Conservation (phyloP, 2,888 invertebrate genomes). For the Calephelis perditalis region DNA sequence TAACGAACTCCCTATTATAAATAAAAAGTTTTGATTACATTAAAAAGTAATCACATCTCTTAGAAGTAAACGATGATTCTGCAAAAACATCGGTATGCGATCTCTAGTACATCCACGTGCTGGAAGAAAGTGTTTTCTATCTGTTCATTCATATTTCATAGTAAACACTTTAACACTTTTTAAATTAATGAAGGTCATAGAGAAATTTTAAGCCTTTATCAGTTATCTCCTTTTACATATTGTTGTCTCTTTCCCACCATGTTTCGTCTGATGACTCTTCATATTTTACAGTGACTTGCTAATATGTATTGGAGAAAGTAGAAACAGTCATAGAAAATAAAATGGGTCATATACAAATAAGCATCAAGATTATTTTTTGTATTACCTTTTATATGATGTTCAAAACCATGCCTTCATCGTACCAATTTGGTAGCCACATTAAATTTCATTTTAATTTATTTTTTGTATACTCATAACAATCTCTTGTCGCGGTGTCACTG, state of each 20-base stretch:
- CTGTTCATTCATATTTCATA: not conserved
- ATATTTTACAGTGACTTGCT: slow-evolving; percentile 7
- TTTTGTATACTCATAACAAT: too few species aligned
- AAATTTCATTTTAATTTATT: too few species aligned
- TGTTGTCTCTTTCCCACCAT: slow-evolving; percentile 1
- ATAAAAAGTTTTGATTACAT: too few species aligned
- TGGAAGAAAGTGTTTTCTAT: slow-evolving; percentile 5
- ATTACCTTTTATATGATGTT: not conserved
- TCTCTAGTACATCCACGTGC: too few species aligned
- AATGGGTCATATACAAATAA: slow-evolving; percentile 1
- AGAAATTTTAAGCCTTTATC: slow-evolving; percentile 4
- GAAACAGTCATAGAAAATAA: slow-evolving; percentile 1
- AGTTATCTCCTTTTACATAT: slow-evolving; percentile 1
- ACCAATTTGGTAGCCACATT: too few species aligned
- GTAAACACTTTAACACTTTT: slow-evolving; percentile 3
- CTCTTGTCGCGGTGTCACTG: too few species aligned
- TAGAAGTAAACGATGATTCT: too few species aligned
- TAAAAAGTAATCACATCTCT: too few species aligned
- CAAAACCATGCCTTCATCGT: too few species aligned
- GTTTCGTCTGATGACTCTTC: not conserved
- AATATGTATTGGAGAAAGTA: slow-evolving; percentile 1
- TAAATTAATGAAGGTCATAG: slow-evolving; percentile 6
- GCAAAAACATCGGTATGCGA: too few species aligned
- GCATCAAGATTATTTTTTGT: slow-evolving; percentile 3
- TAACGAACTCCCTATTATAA: too few species aligned